Evolutionary conservation across 2,797 vertebrate genomes (phyloP), one percentile per base, ranked within the genome.

Genomic region (Neosilurus hyrtlii): DNA sequence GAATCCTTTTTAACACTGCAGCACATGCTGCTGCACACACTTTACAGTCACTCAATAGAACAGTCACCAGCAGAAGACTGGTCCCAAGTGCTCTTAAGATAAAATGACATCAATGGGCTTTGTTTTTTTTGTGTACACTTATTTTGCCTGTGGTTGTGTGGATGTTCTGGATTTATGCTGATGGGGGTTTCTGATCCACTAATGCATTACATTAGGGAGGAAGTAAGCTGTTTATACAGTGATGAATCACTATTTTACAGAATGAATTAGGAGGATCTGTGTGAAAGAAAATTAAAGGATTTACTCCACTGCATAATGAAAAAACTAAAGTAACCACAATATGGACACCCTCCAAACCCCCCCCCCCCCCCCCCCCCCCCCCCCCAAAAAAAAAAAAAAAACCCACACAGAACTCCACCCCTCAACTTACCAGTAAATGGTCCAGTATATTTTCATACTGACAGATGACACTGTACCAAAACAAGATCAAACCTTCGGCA

Each of bases 121-220:
- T 14, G 2, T 61, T 24, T 52, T 22, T 22, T n/a, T 0, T 62
- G 56, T 35, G n/a, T 2, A 59, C 30, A 15, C 24, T 52, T 71
- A 35, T 5, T 11, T 65, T 65, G 37, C 51, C 63, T 70, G 54
- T 62, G 37, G 59, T 43, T n/a, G 2, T 66, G 14, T 30, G 35
- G 43, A 43, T 11, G 3, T 56, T 75, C 20, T 56, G 61, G 57
- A 56, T 63, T 70, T 78, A 51, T 16, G n/a, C n/a, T 62, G 12
- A 51, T 20, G 1, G 3, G 52, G 10, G 1, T 35, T 65, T 88
- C 65, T 88, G 37, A 91, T 87, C 83, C n/a, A 88, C 90, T 89
- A 88, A 89, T 61, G 75, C 24, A 26, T 62, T 26, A 71, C 56
- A 85, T 88, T 86, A 82, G 72, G 73, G 73, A 51, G 84, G 80